Evolutionary conservation across 2,797 vertebrate species (phyloP).

Genomic region (Chrosomus eos): DNA sequence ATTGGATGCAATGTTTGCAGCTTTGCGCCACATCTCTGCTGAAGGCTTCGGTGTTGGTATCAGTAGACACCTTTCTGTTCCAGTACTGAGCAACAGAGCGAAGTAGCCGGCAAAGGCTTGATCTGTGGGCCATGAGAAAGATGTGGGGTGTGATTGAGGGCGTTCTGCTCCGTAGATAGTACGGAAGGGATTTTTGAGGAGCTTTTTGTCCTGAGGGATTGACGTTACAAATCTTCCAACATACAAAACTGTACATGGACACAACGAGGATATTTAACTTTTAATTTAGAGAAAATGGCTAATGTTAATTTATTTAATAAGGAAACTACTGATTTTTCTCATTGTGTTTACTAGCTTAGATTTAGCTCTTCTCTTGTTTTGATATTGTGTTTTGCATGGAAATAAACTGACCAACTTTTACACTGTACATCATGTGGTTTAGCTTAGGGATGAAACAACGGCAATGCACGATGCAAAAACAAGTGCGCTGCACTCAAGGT

Average conservation of each 20-base stretch:
- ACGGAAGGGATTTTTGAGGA: conserved; percentile 47
- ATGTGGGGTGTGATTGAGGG: conserved; percentile 58
- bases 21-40: conserved; percentile 40
- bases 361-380: conserved; percentile 62
- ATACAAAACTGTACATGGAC: conserved; percentile 70
- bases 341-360: conserved; percentile 77
- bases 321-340: conserved; percentile 82
- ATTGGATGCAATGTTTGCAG: conserved; percentile 16
- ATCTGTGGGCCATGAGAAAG: conserved; percentile 54
- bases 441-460: conserved; percentile 3
- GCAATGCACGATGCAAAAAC: conserved; percentile 28
- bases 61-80: conserved; percentile 66
- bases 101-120: conserved; percentile 51
- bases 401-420: conserved; percentile 50
- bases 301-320: conserved; percentile 99
- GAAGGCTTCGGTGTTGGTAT: conserved; percentile 60
- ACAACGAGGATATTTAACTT: conserved; percentile 83
- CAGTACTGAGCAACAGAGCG: conserved; percentile 54
- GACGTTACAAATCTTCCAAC: conserved; percentile 70
- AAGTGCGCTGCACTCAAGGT: conserved; percentile 32
- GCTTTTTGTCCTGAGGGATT: conserved; percentile 52
- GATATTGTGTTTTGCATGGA: conserved; percentile 44
- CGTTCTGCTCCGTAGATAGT: conserved; percentile 60
- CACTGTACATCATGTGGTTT: conserved; percentile 37
- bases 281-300: conserved; percentile 83